Percentiles rank a stretch among this genome's conserved stretches.
Evolutionary conservation across 2,888 invertebrate genomes (phyloP).

Genomic region (Choreutis nemorana): DNA sequence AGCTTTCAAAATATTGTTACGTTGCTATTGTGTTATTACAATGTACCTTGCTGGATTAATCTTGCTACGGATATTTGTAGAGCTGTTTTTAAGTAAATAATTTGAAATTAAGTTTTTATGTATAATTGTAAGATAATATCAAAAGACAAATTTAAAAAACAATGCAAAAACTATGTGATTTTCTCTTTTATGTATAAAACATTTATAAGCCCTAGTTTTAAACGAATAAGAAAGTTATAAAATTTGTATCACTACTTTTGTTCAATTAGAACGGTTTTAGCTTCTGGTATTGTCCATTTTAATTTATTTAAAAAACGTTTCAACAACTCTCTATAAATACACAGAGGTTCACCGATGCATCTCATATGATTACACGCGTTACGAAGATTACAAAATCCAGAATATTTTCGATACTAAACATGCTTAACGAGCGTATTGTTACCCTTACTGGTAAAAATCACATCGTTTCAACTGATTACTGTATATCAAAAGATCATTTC

Average conservation of each 20-base stretch:
- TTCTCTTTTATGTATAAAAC: not conserved
- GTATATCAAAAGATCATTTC: no score
- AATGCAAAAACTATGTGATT: no score
- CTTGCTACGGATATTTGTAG: not conserved
- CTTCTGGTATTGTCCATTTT: no score
- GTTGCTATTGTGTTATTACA: constrained; percentile 25
- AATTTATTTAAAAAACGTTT: no score
- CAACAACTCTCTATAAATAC: constrained; percentile 15
- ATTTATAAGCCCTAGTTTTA: not conserved
- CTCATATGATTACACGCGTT: constrained; percentile 22
- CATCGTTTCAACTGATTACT: constrained; percentile 5
- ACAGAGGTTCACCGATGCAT: constrained; percentile 14
- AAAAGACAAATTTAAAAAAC: no score
- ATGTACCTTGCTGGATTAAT: constrained; percentile 18
- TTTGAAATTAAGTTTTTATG: not conserved
- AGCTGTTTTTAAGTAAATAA: not conserved
- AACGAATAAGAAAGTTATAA: not conserved
- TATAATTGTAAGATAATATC: no score
- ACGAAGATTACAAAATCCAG: constrained; percentile 33
- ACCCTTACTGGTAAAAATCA: constrained; percentile 12
- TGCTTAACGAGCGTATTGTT: constrained; percentile 36
- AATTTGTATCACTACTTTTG: no score
- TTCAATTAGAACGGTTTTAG: no score
- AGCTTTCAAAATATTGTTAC: constrained; percentile 44
- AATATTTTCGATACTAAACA: constrained; percentile 22